Conservation (phyloP, 1,140 invertebrate species). For the Dendrolimus kikuchii region DNA sequence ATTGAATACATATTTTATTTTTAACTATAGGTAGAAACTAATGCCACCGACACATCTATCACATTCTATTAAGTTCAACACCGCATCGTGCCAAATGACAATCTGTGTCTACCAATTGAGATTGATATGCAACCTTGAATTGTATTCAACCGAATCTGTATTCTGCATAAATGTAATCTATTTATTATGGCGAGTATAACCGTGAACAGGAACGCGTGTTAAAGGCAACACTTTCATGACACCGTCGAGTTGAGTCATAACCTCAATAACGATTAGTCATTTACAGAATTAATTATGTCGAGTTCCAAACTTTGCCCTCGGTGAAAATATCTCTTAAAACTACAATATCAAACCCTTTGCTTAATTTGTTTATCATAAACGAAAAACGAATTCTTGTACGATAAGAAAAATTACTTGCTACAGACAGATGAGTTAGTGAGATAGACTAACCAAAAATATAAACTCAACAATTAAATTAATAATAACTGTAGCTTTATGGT, state of each 20-base stretch:
- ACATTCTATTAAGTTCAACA: slow-evolving; percentile 2
- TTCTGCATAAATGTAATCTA: slow-evolving; percentile 26
- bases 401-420: no score
- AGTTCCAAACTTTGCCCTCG: slow-evolving; percentile 8
- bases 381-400: no score
- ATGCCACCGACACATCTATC: not conserved
- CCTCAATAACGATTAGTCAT: slow-evolving; percentile 53
- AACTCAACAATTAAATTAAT: no score
- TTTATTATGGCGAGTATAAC: no score
- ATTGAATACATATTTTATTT: no score
- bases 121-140: slow-evolving; percentile 31
- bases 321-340: slow-evolving; percentile 11
- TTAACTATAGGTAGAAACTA: no score
- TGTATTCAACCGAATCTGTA: slow-evolving; percentile 19
- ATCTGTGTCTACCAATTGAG: slow-evolving; percentile 5
- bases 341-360: not conserved
- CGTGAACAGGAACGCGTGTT: no score
- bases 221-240: slow-evolving; percentile 43
- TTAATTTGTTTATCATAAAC: no score
- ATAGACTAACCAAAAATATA: no score
- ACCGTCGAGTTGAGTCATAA: slow-evolving; percentile 49
- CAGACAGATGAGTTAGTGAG: no score
- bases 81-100: slow-evolving; percentile 6
- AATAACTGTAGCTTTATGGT: no score
- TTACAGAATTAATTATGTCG: slow-evolving; percentile 36